A percentile compares a stretch with the other conserved stretches of the same genome.
These are phyloP conservation scores for Gracilinanus agilis DNA, from an alignment of 2,113 vertebrate genomes.

Conservation along the genomic window DNA sequence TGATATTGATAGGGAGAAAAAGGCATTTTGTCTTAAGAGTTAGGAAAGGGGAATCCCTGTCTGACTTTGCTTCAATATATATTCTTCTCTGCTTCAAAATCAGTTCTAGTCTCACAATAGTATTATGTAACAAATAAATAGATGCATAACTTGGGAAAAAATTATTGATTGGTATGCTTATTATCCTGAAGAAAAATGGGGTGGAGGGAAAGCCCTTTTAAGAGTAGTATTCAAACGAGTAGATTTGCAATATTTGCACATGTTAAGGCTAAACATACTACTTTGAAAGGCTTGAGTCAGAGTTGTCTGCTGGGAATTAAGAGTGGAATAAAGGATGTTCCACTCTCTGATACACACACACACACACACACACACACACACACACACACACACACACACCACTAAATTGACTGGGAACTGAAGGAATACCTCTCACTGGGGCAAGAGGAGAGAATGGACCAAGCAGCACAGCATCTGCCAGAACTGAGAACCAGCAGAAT, in stretches of 20 bases:
- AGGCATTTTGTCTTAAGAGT: not conserved
- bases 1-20: not conserved
- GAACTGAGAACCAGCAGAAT: too few species aligned
- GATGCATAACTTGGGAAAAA: not conserved
- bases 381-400: too few species aligned
- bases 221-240: not conserved
- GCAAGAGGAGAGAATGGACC: too few species aligned
- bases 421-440: too few species aligned
- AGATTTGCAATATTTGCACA: not conserved
- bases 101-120: not conserved
- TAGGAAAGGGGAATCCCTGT: not conserved
- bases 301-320: too few species aligned
- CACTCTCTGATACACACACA: too few species aligned
- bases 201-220: too few species aligned
- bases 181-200: not conserved
- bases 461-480: too few species aligned
- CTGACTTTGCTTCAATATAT: not conserved
- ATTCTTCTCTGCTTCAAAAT: not conserved
- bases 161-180: not conserved
- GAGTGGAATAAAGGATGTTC: too few species aligned
- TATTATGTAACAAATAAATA: not conserved
- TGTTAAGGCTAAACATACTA: not conserved
- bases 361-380: too few species aligned
- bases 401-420: too few species aligned
- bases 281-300: not conserved